Conservation (phyloP, 2,797 vertebrate genomes). For the Mormyrops boulengeri region DNA sequence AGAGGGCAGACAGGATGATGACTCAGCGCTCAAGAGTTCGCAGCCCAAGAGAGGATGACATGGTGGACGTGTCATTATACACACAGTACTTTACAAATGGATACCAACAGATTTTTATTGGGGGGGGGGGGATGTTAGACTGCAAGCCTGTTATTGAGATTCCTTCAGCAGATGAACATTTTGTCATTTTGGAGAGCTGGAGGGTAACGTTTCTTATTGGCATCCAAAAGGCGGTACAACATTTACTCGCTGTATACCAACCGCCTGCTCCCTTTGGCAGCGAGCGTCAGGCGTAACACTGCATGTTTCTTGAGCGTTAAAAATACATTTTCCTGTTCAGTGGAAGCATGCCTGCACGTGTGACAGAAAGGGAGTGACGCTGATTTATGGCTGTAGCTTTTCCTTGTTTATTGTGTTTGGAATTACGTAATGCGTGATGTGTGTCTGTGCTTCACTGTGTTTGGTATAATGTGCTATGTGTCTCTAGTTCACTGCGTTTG, state of each 20-base stretch:
- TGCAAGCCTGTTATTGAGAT: background rate
- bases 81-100: background rate
- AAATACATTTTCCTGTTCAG: background rate
- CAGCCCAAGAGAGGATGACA: background rate
- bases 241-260: background rate
- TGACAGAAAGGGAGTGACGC: background rate
- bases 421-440: background rate
- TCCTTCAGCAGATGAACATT: background rate
- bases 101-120: background rate
- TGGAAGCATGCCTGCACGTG: conserved; percentile 3
- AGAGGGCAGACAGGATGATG: background rate
- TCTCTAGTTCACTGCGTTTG: background rate
- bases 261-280: background rate
- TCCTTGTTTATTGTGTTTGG: background rate
- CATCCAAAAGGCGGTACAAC: background rate
- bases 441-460: background rate
- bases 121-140: background rate
- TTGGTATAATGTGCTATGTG: background rate
- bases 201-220: conserved; percentile 7
- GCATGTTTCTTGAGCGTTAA: background rate
- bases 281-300: background rate
- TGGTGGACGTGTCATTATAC: background rate
- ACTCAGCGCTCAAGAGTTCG: background rate
- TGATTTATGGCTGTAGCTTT: background rate
- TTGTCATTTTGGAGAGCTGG: background rate